Evolutionary conservation across 2,113 vertebrate genomes (phyloP).

Genomic region (Crotalus viridis): DNA sequence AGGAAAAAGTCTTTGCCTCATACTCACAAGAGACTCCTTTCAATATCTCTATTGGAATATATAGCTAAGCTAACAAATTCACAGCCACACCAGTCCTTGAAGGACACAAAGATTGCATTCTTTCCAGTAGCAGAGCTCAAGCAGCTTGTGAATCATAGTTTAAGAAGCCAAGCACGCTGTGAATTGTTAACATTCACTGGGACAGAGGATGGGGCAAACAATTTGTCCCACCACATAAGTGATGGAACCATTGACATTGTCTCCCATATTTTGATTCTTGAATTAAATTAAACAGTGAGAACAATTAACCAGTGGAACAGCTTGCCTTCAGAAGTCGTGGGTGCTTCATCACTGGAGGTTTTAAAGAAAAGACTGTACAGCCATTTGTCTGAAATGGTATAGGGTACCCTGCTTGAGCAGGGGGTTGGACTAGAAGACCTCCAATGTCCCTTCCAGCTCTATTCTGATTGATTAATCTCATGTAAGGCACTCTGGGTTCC

Average conservation of each 20-base stretch:
- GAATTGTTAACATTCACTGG: neutral
- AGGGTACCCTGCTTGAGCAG: no score
- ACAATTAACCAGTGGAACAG: no score
- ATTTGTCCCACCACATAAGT: neutral
- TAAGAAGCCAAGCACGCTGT: neutral
- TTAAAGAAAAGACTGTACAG: no score
- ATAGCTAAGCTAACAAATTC: slow-evolving; percentile 8
- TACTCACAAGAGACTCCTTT: neutral
- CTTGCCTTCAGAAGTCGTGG: no score
- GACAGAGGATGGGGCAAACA: neutral
- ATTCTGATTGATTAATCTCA: neutral
- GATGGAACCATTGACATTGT: slow-evolving; percentile 1
- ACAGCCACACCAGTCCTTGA: slow-evolving; percentile 8
- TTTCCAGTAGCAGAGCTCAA: neutral
- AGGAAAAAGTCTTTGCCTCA: neutral
- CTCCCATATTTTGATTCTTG: neutral
- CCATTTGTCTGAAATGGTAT: no score
- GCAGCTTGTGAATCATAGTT: neutral
- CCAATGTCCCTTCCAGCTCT: no score
- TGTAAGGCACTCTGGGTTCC: neutral
- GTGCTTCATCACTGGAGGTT: no score
- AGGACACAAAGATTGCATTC: slow-evolving; percentile 15
- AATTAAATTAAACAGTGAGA: no score
- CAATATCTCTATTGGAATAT: slow-evolving; percentile 14
- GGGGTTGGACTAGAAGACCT: no score